Base-by-base conservation (phyloP, 2,113 vertebrate species). In the Theristicus caerulescens region DNA sequence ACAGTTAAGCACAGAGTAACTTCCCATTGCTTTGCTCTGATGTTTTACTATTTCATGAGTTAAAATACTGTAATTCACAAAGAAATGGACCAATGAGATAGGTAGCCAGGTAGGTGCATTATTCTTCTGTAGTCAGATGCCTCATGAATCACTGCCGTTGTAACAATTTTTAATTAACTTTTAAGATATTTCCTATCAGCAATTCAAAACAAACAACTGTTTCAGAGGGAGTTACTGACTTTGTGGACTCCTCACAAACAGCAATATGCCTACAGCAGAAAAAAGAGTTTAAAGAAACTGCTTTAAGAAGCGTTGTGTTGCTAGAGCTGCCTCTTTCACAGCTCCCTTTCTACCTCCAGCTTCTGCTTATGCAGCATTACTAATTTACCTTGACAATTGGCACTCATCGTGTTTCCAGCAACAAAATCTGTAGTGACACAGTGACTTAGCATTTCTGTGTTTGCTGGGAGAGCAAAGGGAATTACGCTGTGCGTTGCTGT, bases 141-240 rank as follows among this genome's bases (percentile, higher is more conserved):
- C 61, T 96, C 65, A 26, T 90, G 91, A 95, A 87, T 93, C 66
- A n/a, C 77, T 81, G 69, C 69, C 42, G 26, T 95, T 94, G 44
- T 80, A 94, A 76, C 65, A 72, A 25, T 59, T 95, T 94, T 90
- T 95, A 91, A 97, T 97, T 86, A 97, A 93, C 58, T 69, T 72
- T 69, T 72, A 78, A 42, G 89, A 32, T 91, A 86, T 92, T 94
- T 82, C 67, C 81, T 70, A 18, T 87, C 77, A 92, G 29, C 26
- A 79, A 42, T 40, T 81, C 54, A 62, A 86, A 90, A 54, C 70
- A 71, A 69, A 42, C 46, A 85, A 6, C 59, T 57, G 26, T 61
- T 96, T 93, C 83, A 62, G 42, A 54, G 79, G 57, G 64, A 96
- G 38, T 88, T 88, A 83, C 40, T 52, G 61, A 40, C 52, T 80